Percentiles rank a stretch among this genome's conserved stretches.
Conservation (phyloP, 1,140 invertebrate species). For the Drosophila murphyi region DNA sequence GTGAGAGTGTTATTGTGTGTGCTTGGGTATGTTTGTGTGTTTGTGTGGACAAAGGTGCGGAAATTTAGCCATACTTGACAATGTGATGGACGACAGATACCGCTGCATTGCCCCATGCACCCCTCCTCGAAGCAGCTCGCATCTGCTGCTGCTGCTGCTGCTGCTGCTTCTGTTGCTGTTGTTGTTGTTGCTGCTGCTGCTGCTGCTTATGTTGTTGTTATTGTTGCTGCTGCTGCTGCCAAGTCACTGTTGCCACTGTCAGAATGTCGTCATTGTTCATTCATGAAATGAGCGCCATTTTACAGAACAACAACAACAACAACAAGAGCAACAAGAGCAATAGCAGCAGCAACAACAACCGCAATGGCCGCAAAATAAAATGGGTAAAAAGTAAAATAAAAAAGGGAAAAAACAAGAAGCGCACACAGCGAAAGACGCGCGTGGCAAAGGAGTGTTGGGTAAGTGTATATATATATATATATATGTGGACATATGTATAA, state of each 20-base stretch:
- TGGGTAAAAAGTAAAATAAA: constrained; percentile 39
- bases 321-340: neutral
- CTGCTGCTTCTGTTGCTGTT: constrained; percentile 1
- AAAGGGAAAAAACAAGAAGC: constrained; percentile 7
- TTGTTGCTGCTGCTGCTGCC: constrained; percentile 25
- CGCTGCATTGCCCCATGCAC: constrained; percentile 40
- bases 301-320: constrained; percentile 10
- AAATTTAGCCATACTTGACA: constrained; percentile 73
- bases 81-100: constrained; percentile 74
- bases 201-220: neutral
- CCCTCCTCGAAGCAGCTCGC: neutral
- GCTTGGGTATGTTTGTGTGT: constrained; percentile 6
- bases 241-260: constrained; percentile 64
- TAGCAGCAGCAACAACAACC: neutral
- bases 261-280: constrained; percentile 83
- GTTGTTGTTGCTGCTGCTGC: neutral
- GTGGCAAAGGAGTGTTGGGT: constrained; percentile 40
- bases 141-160: constrained; percentile 15
- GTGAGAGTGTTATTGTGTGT: constrained; percentile 2
- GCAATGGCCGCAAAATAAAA: neutral
- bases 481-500: constrained; percentile 10
- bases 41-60: constrained; percentile 45
- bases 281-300: constrained; percentile 80
- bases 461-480: constrained; percentile 16
- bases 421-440: constrained; percentile 37